phyloP scores from a whole-genome alignment of 2,113 vertebrate species.

The Ceyx melanurus region DNA sequence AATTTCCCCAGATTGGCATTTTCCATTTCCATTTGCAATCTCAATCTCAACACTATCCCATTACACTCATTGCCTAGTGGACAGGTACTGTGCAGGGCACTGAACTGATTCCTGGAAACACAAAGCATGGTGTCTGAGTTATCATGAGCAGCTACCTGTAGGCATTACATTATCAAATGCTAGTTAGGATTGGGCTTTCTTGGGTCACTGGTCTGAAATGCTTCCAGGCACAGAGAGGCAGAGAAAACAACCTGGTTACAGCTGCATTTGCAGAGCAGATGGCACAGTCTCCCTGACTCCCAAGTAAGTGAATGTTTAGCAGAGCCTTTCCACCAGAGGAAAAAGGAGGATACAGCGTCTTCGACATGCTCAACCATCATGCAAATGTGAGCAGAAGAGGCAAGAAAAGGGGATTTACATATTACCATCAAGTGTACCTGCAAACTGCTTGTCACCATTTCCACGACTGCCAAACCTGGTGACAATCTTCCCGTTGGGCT shows the following conservation, averaged over 20 bases:
- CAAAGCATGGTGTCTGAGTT: neutral
- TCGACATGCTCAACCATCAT: slow-evolving; percentile 71
- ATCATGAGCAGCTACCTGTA: neutral
- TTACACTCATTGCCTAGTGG: neutral
- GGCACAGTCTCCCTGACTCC: neutral
- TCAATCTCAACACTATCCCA: neutral
- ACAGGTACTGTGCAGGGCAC: neutral
- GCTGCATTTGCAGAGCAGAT: slow-evolving; percentile 17
- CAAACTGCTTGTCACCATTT: slow-evolving; percentile 97
- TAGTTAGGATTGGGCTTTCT: neutral
- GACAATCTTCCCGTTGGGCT: slow-evolving; percentile 94
- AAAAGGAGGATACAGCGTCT: neutral
- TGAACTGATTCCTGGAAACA: neutral
- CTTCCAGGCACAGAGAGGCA: neutral
- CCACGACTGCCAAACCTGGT: slow-evolving; percentile 95
- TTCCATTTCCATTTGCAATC: neutral
- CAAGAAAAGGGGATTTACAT: slow-evolving; percentile 74
- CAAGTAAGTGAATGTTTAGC: neutral
- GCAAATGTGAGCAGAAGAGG: slow-evolving; percentile 73
- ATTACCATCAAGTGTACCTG: slow-evolving; percentile 89
- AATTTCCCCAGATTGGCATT: neutral
- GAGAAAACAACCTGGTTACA: neutral
- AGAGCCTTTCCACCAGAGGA: neutral
- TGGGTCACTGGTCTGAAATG: neutral
- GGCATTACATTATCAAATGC: neutral